Percentiles rank a stretch among this genome's conserved stretches.
phyloP scores from a whole-genome alignment of 2,888 invertebrate genomes.

The Synanthedon vespiformis region DNA sequence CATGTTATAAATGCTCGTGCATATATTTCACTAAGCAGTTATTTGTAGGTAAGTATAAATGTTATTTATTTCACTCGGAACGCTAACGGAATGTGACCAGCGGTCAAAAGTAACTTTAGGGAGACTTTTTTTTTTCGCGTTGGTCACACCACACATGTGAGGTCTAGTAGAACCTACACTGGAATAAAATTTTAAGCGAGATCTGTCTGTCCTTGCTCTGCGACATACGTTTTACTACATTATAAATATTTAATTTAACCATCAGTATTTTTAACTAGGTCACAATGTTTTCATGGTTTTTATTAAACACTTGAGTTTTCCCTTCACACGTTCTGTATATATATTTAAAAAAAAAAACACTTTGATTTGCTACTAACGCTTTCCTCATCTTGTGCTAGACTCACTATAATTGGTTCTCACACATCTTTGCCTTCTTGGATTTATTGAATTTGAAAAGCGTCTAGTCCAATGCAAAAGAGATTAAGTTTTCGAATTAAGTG shows the following conservation, averaged over 20 bases:
- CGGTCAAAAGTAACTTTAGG: conserved; percentile 16
- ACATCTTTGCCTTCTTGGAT: conserved; percentile 67
- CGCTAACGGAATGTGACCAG: conserved; percentile 29
- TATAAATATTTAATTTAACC: conserved; percentile 20
- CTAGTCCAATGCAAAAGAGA: conserved; percentile 69
- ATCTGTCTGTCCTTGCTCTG: conserved; percentile 55
- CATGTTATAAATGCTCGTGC: conserved; percentile 61
- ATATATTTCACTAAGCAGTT: conserved; percentile 53
- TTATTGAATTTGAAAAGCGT: conserved; percentile 52
- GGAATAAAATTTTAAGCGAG: conserved; percentile 46
- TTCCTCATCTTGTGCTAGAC: conserved; percentile 33
- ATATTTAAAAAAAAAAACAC: conserved; percentile 24
- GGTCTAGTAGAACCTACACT: not conserved
- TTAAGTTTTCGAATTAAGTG: conserved; percentile 60
- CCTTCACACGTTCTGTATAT: conserved; percentile 47
- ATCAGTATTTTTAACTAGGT: conserved; percentile 53
- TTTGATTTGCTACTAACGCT: conserved; percentile 28
- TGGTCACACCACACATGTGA: not conserved
- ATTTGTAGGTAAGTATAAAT: conserved; percentile 39
- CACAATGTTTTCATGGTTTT: conserved; percentile 46
- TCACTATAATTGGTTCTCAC: conserved; percentile 54
- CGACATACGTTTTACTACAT: conserved; percentile 13
- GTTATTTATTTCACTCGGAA: conserved; percentile 49
- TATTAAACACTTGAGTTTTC: conserved; percentile 39
- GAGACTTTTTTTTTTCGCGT: too few species aligned